Conservation (phyloP, 2,888 invertebrate species). For the Drosophila maculinotata region DNA sequence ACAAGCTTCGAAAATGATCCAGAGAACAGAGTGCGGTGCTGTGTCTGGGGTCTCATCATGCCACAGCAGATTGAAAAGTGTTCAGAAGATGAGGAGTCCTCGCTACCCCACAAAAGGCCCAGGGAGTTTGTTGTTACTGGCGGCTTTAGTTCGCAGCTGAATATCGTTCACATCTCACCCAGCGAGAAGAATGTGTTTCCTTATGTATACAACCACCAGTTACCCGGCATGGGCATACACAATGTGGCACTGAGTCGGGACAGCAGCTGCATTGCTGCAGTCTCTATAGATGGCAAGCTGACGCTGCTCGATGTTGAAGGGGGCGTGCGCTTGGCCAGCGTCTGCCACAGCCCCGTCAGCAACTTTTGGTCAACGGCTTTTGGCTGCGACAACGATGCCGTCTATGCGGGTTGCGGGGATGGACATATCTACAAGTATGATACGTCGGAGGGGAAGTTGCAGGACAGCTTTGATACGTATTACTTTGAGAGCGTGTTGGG, state of each 20-base stretch:
- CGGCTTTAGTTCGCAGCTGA: slow-evolving; percentile 15
- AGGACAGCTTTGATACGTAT: slow-evolving; percentile 35
- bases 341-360: slow-evolving; percentile 25
- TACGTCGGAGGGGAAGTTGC: slow-evolving; percentile 12
- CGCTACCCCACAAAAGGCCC: background rate
- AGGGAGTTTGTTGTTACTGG: slow-evolving; percentile 47
- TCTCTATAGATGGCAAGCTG: slow-evolving; percentile 42
- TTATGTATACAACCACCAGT: slow-evolving; percentile 2
- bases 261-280: slow-evolving; percentile 31
- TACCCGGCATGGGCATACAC: slow-evolving; percentile 45
- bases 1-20: background rate
- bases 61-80: background rate
- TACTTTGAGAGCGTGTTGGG: slow-evolving; percentile 27
- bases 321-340: slow-evolving; percentile 23
- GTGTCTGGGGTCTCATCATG: slow-evolving; percentile 39
- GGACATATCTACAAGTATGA: slow-evolving; percentile 40
- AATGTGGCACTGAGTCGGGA: slow-evolving; percentile 39
- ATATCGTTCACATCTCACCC: slow-evolving; percentile 17
- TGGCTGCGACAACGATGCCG: slow-evolving; percentile 3
- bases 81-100: background rate
- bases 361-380: slow-evolving; percentile 51
- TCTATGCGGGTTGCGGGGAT: slow-evolving; percentile 45
- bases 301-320: slow-evolving; percentile 22
- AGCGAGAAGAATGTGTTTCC: slow-evolving; percentile 19
- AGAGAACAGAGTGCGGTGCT: slow-evolving; percentile 34